A percentile compares a stretch with the other conserved stretches of the same genome.
phyloP scores from a whole-genome alignment of 2,888 invertebrate species.

The Alloscopus bannaensis region DNA sequence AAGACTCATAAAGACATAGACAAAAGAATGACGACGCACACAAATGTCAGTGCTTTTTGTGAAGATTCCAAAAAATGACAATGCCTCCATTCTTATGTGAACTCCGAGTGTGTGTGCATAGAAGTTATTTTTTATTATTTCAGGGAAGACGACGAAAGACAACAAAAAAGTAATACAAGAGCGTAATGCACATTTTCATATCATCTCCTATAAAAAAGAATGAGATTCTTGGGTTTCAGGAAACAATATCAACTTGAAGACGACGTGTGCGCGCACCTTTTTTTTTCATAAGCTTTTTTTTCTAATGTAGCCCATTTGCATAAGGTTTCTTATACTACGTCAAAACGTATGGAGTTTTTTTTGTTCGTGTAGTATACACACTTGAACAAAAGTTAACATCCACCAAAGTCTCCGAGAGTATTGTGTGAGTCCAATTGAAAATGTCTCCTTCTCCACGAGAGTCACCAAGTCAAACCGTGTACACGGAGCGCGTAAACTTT shows the following conservation, averaged over 20 bases:
- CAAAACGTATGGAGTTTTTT: no score
- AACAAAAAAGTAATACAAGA: slow-evolving; percentile 9
- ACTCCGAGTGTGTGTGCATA: no score
- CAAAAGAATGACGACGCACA: no score
- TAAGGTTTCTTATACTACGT: no score
- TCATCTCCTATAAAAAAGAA: no score
- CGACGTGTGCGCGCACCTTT: background rate
- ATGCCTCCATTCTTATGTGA: no score
- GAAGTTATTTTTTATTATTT: slow-evolving; percentile 9
- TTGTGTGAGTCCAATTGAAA: slow-evolving; percentile 8
- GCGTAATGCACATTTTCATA: background rate
- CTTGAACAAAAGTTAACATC: background rate
- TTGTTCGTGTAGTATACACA: no score
- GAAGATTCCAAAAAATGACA: no score
- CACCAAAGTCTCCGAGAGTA: background rate
- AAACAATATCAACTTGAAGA: background rate
- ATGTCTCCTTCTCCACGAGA: background rate
- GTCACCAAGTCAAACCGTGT: background rate
- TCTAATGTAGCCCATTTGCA: slow-evolving; percentile 42
- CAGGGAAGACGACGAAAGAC: background rate
- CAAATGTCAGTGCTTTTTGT: no score
- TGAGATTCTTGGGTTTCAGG: no score
- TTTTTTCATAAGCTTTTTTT: background rate
- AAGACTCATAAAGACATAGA: no score
- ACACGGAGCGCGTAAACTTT: background rate